These are phyloP conservation scores for Acrocephalus scirpaceus DNA, from an alignment of 2,797 vertebrate species.

Conservation along the genomic window DNA sequence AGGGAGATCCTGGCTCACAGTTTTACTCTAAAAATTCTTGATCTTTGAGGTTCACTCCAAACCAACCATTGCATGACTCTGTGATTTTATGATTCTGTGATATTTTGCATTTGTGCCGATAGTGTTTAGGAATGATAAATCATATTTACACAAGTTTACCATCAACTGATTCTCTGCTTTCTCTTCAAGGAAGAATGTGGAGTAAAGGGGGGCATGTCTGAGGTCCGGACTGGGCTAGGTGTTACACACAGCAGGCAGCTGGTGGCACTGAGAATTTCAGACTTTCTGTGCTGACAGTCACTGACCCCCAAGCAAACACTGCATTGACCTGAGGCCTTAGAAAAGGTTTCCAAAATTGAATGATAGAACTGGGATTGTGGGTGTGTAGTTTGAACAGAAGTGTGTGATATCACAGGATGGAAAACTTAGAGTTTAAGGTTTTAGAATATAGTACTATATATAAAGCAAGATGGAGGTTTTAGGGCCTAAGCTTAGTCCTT, in stretches of 20 bases:
- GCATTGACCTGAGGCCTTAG: too few species aligned
- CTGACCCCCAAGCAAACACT: too few species aligned
- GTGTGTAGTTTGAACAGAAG: background rate
- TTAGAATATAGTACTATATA: too few species aligned
- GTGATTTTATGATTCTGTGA: background rate
- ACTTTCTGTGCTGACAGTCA: background rate
- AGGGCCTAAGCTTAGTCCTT: background rate
- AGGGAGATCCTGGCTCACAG: background rate
- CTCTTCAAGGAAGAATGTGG: background rate
- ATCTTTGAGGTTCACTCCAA: background rate
- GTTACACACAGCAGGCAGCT: background rate
- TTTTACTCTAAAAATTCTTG: background rate
- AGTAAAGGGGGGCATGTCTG: rapidly evolving
- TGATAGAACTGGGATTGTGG: background rate
- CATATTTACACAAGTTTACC: background rate
- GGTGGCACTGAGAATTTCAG: background rate
- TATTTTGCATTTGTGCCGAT: background rate
- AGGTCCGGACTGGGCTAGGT: background rate
- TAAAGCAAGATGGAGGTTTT: background rate
- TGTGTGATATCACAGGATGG: background rate
- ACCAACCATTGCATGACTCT: background rate
- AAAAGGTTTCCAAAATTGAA: background rate
- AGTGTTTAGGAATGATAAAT: background rate
- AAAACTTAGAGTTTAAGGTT: background rate
- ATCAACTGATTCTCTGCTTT: background rate